Evolutionary conservation across 92 coral and sea anemone species (phyloP), one percentile per base, ranked within the genome.

Genomic region (Meandrina meandrites): DNA sequence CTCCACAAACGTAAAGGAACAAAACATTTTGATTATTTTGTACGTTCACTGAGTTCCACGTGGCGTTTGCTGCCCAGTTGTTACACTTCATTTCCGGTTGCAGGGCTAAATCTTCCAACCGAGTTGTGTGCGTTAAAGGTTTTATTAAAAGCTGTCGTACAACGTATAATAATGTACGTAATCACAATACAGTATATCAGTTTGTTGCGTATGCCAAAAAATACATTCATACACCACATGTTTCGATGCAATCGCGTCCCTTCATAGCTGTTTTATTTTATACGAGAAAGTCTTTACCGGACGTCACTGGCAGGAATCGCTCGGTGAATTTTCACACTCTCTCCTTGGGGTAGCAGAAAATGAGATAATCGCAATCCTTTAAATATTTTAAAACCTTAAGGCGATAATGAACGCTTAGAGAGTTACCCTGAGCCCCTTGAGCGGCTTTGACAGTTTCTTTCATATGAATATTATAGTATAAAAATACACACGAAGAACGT

Each of bases 321-420:
- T 57, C 87, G 45, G 16, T 34, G 40, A 28, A 13, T 78, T 85
- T 85, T 85, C 82, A 85, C 88, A 85, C 88, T 27, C 82, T 40
- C 76, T 78, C 81, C 82, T 85, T 76, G 82, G 82, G 82, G 82
- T 64, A 77, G 47, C 75, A 56, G 66, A 60, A 76, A 85, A 85
- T 85, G 30, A 77, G 82, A 85, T 85, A 76, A 84, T 31, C 81
- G 57, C 87, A 84, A 36, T 73, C 67, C 50, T 35, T 57, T n/a
- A 24, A 30, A 50, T n/a, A 22, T 53, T 74, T 73, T 7, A 69
- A 70, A 32, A 71, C 8, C 86, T 10, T 30, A 64, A 76, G 81
- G 88, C 82, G 82, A 57, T 58, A 75, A 76, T 37, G 73, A 57
- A 62, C 76, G n/a, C 67, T 58, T 47, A 45, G 82, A 74, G 56